phyloP scores from a whole-genome alignment of 2,113 vertebrate genomes.

The Herpailurus yagouaroundi region DNA sequence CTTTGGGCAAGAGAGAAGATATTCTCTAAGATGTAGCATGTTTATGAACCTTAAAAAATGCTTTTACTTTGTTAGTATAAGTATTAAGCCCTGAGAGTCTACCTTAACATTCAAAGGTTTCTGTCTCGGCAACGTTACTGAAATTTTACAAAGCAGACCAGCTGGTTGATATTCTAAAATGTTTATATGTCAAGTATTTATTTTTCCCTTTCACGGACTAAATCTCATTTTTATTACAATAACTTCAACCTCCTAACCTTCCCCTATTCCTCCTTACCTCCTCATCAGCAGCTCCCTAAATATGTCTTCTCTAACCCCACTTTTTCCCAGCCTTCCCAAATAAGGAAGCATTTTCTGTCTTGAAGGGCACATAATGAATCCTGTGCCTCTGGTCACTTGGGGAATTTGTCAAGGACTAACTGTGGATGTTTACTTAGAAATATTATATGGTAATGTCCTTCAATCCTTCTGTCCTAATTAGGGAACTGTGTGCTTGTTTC shows the following conservation, averaged over 20 bases:
- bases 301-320: not conserved
- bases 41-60: not conserved
- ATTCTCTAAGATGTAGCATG: not conserved
- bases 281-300: not conserved
- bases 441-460: not conserved
- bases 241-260: not conserved
- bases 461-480: not conserved
- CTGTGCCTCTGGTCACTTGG: not conserved
- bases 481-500: not conserved
- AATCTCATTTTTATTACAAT: slow-evolving; percentile 1
- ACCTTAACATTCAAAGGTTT: not conserved
- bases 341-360: not conserved
- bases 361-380: not conserved
- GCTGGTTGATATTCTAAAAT: not conserved
- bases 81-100: not conserved
- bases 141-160: not conserved
- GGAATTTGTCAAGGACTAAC: not conserved
- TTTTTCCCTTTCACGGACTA: not conserved
- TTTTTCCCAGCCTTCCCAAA: not conserved
- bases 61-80: not conserved
- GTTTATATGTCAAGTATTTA: not conserved
- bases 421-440: not conserved
- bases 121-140: not conserved
- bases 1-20: slow-evolving; percentile 23
- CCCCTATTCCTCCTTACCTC: not conserved